phyloP scores from a whole-genome alignment of 2,113 vertebrate genomes.

The Odontesthes bonariensis region DNA sequence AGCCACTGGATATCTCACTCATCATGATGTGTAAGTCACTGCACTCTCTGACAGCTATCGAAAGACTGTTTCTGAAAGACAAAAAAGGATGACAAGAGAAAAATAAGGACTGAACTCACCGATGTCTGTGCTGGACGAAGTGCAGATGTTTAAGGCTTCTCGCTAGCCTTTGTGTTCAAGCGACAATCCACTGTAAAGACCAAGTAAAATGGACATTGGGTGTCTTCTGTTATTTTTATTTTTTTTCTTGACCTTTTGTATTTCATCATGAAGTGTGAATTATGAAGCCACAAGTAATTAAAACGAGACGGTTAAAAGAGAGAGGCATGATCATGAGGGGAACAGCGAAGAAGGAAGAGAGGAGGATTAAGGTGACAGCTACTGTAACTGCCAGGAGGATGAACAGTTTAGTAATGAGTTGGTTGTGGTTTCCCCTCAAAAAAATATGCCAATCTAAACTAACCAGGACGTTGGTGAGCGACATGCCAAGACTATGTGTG shows the following conservation, averaged over 20 bases:
- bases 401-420: constrained; percentile 53
- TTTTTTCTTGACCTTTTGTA: constrained; percentile 74
- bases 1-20: constrained; percentile 80
- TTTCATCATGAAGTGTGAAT: constrained; percentile 71
- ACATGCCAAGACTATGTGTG: constrained; percentile 54
- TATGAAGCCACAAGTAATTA: constrained; percentile 59
- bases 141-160: constrained; percentile 74
- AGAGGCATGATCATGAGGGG: constrained; percentile 30
- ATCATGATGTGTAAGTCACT: constrained; percentile 73
- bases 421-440: constrained; percentile 32
- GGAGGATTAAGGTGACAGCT: constrained; percentile 71
- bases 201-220: constrained; percentile 78
- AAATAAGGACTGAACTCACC: constrained; percentile 58
- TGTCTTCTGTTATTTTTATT: constrained; percentile 57
- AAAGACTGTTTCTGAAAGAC: constrained; percentile 65
- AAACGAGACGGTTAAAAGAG: constrained; percentile 44
- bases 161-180: constrained; percentile 81
- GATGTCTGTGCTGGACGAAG: constrained; percentile 78
- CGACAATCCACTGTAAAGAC: constrained; percentile 87
- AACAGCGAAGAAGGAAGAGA: constrained; percentile 23
- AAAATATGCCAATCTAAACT: constrained; percentile 39
- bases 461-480: constrained; percentile 38
- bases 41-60: constrained; percentile 70
- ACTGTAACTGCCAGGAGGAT: constrained; percentile 83
- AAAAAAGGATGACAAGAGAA: constrained; percentile 41